Percentiles rank a stretch among this genome's conserved stretches.
These are phyloP conservation scores for Dynastes hyllus DNA, from an alignment of 2,888 invertebrate genomes.

Conservation along the genomic window DNA sequence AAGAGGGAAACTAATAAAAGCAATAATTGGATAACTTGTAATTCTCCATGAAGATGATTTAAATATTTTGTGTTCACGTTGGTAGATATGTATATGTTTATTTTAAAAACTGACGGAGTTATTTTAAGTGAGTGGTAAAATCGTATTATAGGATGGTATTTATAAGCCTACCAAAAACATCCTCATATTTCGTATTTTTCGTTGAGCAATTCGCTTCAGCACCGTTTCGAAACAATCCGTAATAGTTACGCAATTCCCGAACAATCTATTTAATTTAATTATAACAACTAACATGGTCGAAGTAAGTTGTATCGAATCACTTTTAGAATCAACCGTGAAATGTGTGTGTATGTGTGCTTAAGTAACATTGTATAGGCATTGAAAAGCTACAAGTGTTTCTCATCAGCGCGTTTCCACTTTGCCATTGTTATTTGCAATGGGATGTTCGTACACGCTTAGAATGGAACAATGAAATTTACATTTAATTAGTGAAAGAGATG, in stretches of 20 bases:
- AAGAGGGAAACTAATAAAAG: neutral
- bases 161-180: neutral
- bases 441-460: constrained; percentile 26
- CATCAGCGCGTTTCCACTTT: constrained; percentile 20
- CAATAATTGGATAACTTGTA: neutral
- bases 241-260: constrained; percentile 27
- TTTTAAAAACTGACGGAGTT: neutral
- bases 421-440: constrained; percentile 36
- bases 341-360: constrained; percentile 3
- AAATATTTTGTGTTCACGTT: neutral
- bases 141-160: neutral
- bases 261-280: constrained; percentile 8
- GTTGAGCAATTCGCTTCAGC: neutral
- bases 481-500: constrained; percentile 36
- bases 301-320: constrained; percentile 15
- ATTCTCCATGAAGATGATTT: neutral
- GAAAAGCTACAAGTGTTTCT: constrained; percentile 32
- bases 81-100: neutral
- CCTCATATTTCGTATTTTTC: neutral
- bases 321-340: constrained; percentile 4
- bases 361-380: constrained; percentile 13
- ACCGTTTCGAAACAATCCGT: constrained; percentile 11
- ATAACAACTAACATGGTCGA: neutral
- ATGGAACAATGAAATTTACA: constrained; percentile 42
- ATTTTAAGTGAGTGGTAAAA: neutral